Conservation (phyloP, 1,140 invertebrate species). For the Lucilia sericata region DNA sequence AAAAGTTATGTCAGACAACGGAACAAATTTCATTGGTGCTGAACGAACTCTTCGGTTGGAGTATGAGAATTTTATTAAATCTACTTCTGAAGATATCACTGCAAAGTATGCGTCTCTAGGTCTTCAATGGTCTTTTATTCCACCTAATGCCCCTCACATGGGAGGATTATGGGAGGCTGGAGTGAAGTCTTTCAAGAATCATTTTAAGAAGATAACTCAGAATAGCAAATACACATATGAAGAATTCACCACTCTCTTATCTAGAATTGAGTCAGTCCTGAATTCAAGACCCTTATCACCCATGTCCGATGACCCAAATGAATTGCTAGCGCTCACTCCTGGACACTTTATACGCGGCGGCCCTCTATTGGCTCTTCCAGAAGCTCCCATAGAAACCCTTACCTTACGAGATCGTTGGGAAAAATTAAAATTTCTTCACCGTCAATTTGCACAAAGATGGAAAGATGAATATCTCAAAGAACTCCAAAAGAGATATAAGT, state of each 20-base stretch:
- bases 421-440: background rate
- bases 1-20: background rate
- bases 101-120: background rate
- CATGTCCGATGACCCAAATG: conserved; percentile 41
- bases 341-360: too few relatives aligned
- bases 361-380: too few relatives aligned
- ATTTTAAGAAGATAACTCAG: background rate
- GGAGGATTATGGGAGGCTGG: conserved; percentile 57
- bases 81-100: background rate
- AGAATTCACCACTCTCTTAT: conserved; percentile 31
- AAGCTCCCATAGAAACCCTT: background rate
- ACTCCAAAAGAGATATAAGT: background rate
- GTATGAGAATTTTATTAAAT: background rate
- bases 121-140: conserved; percentile 24
- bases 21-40: background rate
- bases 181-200: conserved; percentile 35
- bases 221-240: conserved; percentile 32
- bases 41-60: background rate
- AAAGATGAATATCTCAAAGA: conserved; percentile 15
- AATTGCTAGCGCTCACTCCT: background rate
- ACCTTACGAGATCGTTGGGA: background rate
- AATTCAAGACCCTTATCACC: conserved; percentile 50
- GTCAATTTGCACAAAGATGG: background rate
- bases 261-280: conserved; percentile 51
- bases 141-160: conserved; percentile 49